phyloP scores from a whole-genome alignment of 2,797 vertebrate genomes.

The Lacerta agilis region DNA sequence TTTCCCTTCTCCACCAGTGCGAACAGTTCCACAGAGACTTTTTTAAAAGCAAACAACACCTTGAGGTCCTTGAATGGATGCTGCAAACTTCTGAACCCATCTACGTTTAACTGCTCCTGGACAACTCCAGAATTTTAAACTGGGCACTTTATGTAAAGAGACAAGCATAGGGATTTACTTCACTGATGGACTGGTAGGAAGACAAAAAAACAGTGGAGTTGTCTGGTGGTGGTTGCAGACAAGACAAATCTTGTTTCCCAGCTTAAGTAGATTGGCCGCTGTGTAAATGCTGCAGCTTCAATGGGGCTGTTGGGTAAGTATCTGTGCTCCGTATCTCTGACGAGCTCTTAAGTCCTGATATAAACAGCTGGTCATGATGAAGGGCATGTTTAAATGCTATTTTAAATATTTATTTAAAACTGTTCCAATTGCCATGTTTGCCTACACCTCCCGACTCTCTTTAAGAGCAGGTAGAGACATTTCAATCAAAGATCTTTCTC shows the following conservation, averaged over 20 bases:
- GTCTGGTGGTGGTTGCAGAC: background rate
- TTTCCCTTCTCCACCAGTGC: constrained; percentile 50
- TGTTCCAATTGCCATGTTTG: background rate
- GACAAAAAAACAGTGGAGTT: background rate
- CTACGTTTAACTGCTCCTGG: constrained; percentile 70
- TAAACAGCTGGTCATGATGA: background rate
- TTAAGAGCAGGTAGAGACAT: background rate
- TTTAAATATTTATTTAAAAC: background rate
- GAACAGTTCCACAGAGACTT: constrained; percentile 36
- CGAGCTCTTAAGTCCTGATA: background rate
- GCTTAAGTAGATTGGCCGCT: background rate
- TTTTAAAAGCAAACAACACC: constrained; percentile 66
- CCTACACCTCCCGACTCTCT: background rate
- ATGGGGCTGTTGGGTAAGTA: background rate
- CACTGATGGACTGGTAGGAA: constrained; percentile 7
- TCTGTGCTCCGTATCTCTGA: background rate
- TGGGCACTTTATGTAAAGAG: constrained; percentile 2
- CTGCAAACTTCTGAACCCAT: constrained; percentile 66
- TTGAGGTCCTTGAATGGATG: constrained; percentile 69
- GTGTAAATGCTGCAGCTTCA: background rate
- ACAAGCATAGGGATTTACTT: background rate
- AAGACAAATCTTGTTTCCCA: background rate
- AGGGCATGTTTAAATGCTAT: background rate
- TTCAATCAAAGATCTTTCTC: background rate
- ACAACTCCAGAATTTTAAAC: constrained; percentile 31